These are phyloP conservation scores for Lasioglossum baleicum DNA, from an alignment of 1,140 invertebrate species.

Conservation along the genomic window DNA sequence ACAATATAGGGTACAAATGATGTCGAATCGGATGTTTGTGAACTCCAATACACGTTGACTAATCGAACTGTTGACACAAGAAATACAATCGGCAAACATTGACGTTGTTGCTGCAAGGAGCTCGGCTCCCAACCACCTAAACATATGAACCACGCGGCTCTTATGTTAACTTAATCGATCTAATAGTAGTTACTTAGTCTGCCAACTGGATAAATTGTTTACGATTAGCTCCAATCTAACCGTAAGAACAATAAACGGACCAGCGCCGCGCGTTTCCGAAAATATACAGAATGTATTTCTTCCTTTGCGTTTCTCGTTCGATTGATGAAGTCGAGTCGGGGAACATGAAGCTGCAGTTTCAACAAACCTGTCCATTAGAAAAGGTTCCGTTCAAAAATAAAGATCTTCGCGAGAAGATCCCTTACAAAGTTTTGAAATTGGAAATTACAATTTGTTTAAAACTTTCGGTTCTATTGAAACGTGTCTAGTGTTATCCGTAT, in stretches of 20 bases:
- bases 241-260: conserved; percentile 45
- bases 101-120: conserved; percentile 51
- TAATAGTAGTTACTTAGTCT: conserved; percentile 41
- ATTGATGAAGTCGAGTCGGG: no score
- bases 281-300: background rate
- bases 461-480: no score
- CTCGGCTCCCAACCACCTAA: conserved; percentile 50
- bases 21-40: no score
- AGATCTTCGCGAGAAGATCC: no score
- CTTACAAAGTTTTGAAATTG: no score
- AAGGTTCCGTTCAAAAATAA: no score
- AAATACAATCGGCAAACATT: conserved; percentile 45
- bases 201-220: conserved; percentile 50
- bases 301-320: background rate
- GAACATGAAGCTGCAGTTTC: no score
- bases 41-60: no score
- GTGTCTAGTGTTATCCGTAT: no score
- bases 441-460: no score
- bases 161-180: conserved; percentile 54
- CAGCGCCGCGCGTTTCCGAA: conserved; percentile 35
- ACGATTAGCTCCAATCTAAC: conserved; percentile 35
- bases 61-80: conserved; percentile 31
- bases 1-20: no score
- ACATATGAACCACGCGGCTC: conserved; percentile 50
- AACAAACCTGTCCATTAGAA: no score